These are phyloP conservation scores for Neodon shergylaensis DNA, from an alignment of 2,113 vertebrate species.

Conservation along the genomic window DNA sequence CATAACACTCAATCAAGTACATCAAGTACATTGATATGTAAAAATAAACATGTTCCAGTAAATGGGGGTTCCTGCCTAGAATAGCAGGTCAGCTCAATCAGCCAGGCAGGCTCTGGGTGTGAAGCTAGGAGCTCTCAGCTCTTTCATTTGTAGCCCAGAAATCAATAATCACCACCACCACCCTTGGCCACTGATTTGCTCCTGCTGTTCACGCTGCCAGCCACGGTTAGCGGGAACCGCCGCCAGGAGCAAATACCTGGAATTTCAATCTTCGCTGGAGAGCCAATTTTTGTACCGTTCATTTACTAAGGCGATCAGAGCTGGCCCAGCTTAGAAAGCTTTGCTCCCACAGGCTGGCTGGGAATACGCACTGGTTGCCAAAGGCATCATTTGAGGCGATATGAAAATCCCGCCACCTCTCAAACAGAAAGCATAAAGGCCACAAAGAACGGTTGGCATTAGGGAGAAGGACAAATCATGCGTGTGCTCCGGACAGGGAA, in stretches of 20 bases:
- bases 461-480: not conserved
- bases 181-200: not conserved
- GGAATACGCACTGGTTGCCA: constrained; percentile 40
- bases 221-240: not conserved
- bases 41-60: constrained; percentile 72
- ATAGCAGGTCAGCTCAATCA: not conserved
- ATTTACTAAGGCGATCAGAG: constrained; percentile 17
- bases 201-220: not conserved
- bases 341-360: not conserved
- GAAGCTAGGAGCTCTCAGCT: not conserved
- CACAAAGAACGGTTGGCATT: constrained; percentile 34
- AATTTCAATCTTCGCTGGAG: constrained; percentile 27
- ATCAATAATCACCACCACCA: constrained; percentile 40
- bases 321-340: constrained; percentile 1
- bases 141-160: constrained; percentile 53
- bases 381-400: constrained; percentile 54
- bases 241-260: constrained; percentile 33
- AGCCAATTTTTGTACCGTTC: constrained; percentile 62
- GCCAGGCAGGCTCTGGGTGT: not conserved
- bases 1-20: constrained; percentile 64
- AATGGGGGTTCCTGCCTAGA: constrained; percentile 49
- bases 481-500: not conserved
- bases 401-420: constrained; percentile 60
- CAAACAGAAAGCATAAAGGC: constrained; percentile 47
- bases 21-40: constrained; percentile 72